Evolutionary conservation across 2,888 invertebrate species (phyloP), one percentile per base, ranked within the genome.

Genomic region (Macropis europaea): DNA sequence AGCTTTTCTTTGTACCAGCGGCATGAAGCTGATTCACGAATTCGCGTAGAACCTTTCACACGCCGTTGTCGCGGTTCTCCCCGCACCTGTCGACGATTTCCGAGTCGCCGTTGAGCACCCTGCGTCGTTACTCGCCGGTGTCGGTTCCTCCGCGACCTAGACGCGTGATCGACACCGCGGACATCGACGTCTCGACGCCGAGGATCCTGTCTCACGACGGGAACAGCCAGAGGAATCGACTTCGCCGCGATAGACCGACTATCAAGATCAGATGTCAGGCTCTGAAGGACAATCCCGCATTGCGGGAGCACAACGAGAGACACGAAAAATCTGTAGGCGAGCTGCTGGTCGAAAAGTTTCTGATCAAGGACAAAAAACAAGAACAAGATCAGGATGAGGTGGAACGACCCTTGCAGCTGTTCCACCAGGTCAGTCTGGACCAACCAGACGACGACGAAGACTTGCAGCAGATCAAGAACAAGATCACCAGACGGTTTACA

Each of bases 171-270:
- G 95, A 96, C 88, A 96, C 96, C 2, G 95, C 95, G 28, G 95
- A 96, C 86, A 97, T 97, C 77, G 96, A 97, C 88, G 96, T 97
- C 0, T 95, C 95, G 0, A 93, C 93, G 73, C 86, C 86, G 0
- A 82, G 83, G 72, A 83, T 83, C 9, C 45, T 84, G 0, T 32
- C 84, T 0, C 77, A 76, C 15, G 81, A 84, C 0, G 70, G 72
- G 0, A 60, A 43, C 7, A 86, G 43, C 53, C 86, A 68, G 71
- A 86, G 72, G 67, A 84, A 85, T 45, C 83, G 85, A 1, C 76
- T 86, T 6, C 86, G 83, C 63, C 90, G 83, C 73, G 90, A 77
- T 82, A 77, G 85, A 7, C 86, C 87, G 2, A 89, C 87, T 0
- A 87, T 86, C 84, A 90, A 83, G 89, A 88, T 87, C 87, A 90